These are phyloP conservation scores for Phrynocephalus forsythii DNA, from an alignment of 2,797 vertebrate species.

Conservation along the genomic window DNA sequence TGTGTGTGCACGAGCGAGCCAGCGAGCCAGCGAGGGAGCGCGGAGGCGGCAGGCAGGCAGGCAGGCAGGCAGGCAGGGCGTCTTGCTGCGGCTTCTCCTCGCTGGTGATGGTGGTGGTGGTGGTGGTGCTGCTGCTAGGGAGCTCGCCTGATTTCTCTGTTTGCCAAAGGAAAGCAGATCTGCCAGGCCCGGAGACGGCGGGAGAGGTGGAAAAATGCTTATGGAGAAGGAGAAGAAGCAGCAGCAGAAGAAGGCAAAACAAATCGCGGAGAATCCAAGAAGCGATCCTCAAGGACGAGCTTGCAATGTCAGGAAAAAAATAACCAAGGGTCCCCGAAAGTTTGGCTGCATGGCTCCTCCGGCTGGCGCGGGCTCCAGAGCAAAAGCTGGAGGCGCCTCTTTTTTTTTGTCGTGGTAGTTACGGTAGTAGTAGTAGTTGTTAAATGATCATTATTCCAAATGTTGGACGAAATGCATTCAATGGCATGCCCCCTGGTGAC, in stretches of 20 bases:
- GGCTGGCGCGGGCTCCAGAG: constrained; percentile 42
- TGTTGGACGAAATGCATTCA: constrained; percentile 82
- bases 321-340: constrained; percentile 54
- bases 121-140: constrained; percentile 3
- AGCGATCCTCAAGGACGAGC: constrained; percentile 65
- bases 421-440: constrained; percentile 50
- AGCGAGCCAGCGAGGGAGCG: background rate
- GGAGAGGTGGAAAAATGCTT: background rate
- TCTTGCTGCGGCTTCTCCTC: constrained; percentile 53
- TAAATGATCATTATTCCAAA: constrained; percentile 66
- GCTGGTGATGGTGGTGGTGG: constrained; percentile 18
- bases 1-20: background rate
- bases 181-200: constrained; percentile 34
- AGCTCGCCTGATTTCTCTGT: constrained; percentile 25
- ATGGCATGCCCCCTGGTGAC: constrained; percentile 86
- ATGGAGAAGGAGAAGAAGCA: too few species aligned
- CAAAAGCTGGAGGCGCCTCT: constrained; percentile 41
- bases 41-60: constrained; percentile 9
- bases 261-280: constrained; percentile 51
- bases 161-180: constrained; percentile 17
- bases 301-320: constrained; percentile 51
- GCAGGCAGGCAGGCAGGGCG: constrained; percentile 47
- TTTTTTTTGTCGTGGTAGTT: background rate
- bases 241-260: background rate
- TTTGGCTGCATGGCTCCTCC: constrained; percentile 66